phyloP scores from a whole-genome alignment of 2,113 vertebrate genomes.

The Ascaphus truei region DNA sequence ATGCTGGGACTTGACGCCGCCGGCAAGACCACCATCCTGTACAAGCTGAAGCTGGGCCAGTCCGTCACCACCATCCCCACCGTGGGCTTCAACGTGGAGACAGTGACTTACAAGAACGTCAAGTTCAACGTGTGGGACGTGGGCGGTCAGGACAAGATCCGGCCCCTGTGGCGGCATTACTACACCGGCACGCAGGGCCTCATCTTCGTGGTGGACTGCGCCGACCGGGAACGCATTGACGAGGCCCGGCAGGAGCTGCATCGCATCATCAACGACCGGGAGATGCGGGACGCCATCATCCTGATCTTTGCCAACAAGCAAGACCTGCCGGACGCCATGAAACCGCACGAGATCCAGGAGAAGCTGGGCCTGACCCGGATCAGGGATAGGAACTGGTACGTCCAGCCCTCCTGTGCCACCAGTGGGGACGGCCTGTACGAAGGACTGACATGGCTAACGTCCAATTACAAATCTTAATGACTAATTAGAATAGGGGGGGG shows the following conservation, averaged over 20 bases:
- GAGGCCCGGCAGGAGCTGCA: slow-evolving; percentile 97
- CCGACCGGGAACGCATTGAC: slow-evolving; percentile 96
- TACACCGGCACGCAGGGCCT: slow-evolving; percentile 97
- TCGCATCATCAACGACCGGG: slow-evolving; percentile 97
- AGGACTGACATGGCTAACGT: slow-evolving; percentile 98
- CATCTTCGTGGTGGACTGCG: slow-evolving; percentile 98
- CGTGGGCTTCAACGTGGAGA: slow-evolving; percentile 98
- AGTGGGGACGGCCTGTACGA: slow-evolving; percentile 97
- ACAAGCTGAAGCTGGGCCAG: slow-evolving; percentile 98
- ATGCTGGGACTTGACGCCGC: slow-evolving; percentile 97
- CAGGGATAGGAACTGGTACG: slow-evolving; percentile 99
- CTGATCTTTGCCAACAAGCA: slow-evolving; percentile 99
- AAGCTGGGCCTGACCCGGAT: slow-evolving; percentile 98
- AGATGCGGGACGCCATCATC: slow-evolving; percentile 99
- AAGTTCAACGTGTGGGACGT: slow-evolving; percentile 99
- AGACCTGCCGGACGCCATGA: slow-evolving; percentile 98
- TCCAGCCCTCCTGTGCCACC: slow-evolving; percentile 97
- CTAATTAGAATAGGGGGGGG: too few species aligned
- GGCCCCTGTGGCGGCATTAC: slow-evolving; percentile 97
- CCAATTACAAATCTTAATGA: slow-evolving; percentile 99
- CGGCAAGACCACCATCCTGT: slow-evolving; percentile 97
- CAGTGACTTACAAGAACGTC: slow-evolving; percentile 98
- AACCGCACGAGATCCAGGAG: slow-evolving; percentile 98
- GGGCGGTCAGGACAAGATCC: slow-evolving; percentile 97
- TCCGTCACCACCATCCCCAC: slow-evolving; percentile 98